A percentile compares a stretch with the other conserved stretches of the same genome.
Conservation (phyloP, 1,140 invertebrate genomes). For the Tetramorium alpestre region DNA sequence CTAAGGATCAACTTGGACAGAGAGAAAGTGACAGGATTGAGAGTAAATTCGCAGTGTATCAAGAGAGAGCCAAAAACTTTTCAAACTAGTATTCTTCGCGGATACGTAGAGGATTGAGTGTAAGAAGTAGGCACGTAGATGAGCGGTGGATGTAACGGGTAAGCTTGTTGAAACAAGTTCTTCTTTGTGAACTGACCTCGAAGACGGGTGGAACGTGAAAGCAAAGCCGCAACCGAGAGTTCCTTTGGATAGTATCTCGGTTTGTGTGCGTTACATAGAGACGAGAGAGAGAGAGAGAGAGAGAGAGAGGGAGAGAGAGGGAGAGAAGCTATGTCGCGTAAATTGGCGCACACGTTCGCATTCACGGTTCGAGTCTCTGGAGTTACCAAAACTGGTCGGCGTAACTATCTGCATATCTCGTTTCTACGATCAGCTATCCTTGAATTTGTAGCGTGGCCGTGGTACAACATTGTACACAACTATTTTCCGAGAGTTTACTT, state of each 20-base stretch:
- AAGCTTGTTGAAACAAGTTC: slow-evolving; percentile 70
- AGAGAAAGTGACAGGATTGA: neutral
- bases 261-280: slow-evolving; percentile 5
- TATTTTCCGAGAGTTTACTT: neutral
- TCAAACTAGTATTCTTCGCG: slow-evolving; percentile 29
- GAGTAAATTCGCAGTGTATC: neutral
- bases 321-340: neutral
- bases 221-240: neutral
- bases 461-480: neutral
- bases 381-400: slow-evolving; percentile 29
- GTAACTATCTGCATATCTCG: slow-evolving; percentile 19
- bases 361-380: neutral
- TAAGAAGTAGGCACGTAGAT: slow-evolving; percentile 49
- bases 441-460: neutral
- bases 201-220: slow-evolving; percentile 57
- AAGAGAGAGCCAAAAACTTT: slow-evolving; percentile 49
- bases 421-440: slow-evolving; percentile 1
- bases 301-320: neutral
- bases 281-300: neutral
- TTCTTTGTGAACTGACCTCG: slow-evolving; percentile 66
- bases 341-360: slow-evolving; percentile 25
- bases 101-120: slow-evolving; percentile 60
- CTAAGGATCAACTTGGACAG: neutral
- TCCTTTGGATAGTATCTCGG: slow-evolving; percentile 8
- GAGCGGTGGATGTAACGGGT: slow-evolving; percentile 63